Base-by-base conservation (phyloP, 2,797 vertebrate species). In the Leptodactylus fallax region DNA sequence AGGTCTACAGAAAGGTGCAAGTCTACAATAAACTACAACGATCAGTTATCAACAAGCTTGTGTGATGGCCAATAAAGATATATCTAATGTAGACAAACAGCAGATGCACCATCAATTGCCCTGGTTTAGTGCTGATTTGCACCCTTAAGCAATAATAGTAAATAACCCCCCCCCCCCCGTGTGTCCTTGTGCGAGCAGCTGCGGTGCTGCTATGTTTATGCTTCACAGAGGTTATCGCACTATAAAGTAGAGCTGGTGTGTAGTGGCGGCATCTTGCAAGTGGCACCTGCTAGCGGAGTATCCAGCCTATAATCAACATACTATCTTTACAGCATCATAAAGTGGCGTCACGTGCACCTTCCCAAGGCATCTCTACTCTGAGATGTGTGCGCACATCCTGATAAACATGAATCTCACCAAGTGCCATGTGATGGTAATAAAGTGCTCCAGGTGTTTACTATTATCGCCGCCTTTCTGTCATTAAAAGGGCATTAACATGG, bases 311-410 rank as follows among this genome's bases (percentile, higher is more conserved):
- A 83, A 89, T 86, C 79, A 51, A 49, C 60, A 72, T 47, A n/a
- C 80, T 83, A 89, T 89, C 85, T 89, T 89, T 86, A 89, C 25
- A 53, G 55, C 72, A 63, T 63, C 85, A 86, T 89, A 89, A 89
- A 89, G 79, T 12, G 23, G 71, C 86, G 86, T 83, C 88, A 83
- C 85, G 53, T 71, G 72, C 53, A 55, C 80, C 45, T 86, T 89
- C 82, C 74, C 80, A 74, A 86, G 85, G 63, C 74, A 72, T 25
- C 63, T 51, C 56, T 51, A 63, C 72, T 49, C 51, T 56, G 60
- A 36, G 71, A 81, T 69, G 60, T 78, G 63, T 58, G 25, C 61
- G 71, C 81, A 55, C 7, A 47, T 11, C 45, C 58, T 56, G 83
- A 85, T 89, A 69, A 86, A 78, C 49, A 76, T 69, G 23, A 51